Conservation (phyloP, 2,888 invertebrate genomes). For the Autographa pulchrina region DNA sequence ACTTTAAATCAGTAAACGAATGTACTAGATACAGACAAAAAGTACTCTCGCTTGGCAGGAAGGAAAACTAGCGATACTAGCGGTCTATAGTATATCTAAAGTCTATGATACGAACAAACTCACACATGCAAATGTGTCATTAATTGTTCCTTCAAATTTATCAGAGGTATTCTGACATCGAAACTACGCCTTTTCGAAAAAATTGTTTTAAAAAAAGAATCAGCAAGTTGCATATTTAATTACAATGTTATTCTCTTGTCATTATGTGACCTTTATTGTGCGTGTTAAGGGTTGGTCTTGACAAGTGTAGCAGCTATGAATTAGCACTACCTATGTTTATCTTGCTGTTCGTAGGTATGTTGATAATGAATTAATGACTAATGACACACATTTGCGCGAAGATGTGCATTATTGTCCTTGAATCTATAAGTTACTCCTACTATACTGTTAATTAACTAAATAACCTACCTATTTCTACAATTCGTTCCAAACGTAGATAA, state of each 20-base stretch:
- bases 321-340: background rate
- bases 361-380: background rate
- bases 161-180: constrained; percentile 49
- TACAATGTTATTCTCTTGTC: constrained; percentile 75
- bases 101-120: constrained; percentile 36
- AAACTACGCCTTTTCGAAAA: constrained; percentile 70
- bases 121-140: constrained; percentile 67
- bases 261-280: constrained; percentile 67
- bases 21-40: too few species aligned
- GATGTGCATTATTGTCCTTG: background rate
- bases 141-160: constrained; percentile 76
- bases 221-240: constrained; percentile 68
- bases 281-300: constrained; percentile 47
- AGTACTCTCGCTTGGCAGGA: too few species aligned
- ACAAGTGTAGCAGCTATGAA: constrained; percentile 22
- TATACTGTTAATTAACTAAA: background rate
- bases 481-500: background rate
- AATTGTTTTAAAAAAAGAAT: constrained; percentile 63
- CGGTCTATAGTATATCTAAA: too few species aligned
- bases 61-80: too few species aligned
- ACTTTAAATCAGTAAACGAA: too few species aligned
- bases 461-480: background rate
- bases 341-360: background rate
- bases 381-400: background rate
- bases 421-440: background rate